Evolutionary conservation across 2,888 invertebrate genomes (phyloP).

Genomic region (Microdon myrmicae): DNA sequence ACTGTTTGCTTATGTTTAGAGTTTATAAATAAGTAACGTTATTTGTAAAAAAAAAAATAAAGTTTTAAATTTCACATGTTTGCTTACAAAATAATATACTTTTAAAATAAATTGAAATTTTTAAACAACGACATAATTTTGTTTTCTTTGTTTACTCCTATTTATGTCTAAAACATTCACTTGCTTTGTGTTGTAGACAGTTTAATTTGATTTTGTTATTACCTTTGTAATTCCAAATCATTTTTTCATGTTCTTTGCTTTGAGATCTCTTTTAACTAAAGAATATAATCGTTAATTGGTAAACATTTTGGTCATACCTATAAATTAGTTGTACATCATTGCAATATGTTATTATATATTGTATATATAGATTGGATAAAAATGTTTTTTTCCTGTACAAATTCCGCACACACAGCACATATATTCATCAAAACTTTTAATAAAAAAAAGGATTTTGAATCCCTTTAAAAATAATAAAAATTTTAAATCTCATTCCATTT

Average conservation of each 20-base stretch:
- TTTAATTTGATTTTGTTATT: conserved; percentile 1
- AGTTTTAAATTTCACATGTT: conserved; percentile 25
- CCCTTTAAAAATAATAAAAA: conserved; percentile 44
- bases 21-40: conserved; percentile 49
- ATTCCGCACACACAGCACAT: conserved; percentile 45
- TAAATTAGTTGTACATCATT: conserved; percentile 45
- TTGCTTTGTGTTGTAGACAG: neutral
- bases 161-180: conserved; percentile 23
- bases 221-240: conserved; percentile 15
- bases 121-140: conserved; percentile 14
- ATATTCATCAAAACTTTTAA: conserved; percentile 12
- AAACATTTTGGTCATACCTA: conserved; percentile 38
- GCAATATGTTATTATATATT: conserved; percentile 26
- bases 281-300: conserved; percentile 23
- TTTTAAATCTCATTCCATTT: conserved; percentile 5
- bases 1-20: conserved; percentile 31
- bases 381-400: conserved; percentile 47
- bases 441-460: conserved; percentile 40
- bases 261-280: conserved; percentile 44
- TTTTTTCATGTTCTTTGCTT: conserved; percentile 12
- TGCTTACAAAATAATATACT: conserved; percentile 25
- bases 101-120: conserved; percentile 18
- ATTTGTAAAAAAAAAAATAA: conserved; percentile 29
- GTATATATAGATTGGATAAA: conserved; percentile 27
- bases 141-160: no score